phyloP scores from a whole-genome alignment of 2,888 invertebrate species.

The Drosophila prostipennis region DNA sequence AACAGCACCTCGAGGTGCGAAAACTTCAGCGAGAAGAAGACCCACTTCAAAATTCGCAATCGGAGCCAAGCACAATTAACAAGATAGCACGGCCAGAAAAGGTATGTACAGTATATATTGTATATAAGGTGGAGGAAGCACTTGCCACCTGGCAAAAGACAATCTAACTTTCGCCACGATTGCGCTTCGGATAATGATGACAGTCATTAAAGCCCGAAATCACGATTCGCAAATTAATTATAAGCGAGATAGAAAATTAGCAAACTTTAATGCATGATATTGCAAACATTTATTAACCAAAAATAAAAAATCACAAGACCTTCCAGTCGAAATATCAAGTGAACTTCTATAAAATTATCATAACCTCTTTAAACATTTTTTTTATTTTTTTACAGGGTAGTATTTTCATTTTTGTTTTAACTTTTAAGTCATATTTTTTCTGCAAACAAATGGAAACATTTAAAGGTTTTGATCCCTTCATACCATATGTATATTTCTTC shows the following conservation, averaged over 20 bases:
- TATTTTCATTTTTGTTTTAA: no score
- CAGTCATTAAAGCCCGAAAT: conserved; percentile 50
- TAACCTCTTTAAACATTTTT: no score
- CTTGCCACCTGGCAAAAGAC: conserved; percentile 61
- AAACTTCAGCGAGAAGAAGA: conserved; percentile 24
- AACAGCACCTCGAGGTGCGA: conserved; percentile 55
- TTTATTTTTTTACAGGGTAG: no score
- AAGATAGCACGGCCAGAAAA: conserved; percentile 55
- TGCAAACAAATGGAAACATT: no score
- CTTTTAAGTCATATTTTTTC: no score
- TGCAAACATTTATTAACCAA: no score
- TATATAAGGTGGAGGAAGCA: conserved; percentile 1
- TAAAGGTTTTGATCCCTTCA: no score
- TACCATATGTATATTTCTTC: no score
- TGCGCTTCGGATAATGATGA: conserved; percentile 54
- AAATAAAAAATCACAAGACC: no score
- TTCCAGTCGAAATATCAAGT: no score
- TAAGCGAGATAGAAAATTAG: neutral
- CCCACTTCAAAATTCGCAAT: conserved; percentile 70
- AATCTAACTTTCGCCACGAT: conserved; percentile 70
- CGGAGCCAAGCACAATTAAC: conserved; percentile 67
- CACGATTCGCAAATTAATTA: conserved; percentile 65
- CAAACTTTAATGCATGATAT: neutral
- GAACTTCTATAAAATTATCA: no score
- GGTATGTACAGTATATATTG: neutral